Evolutionary conservation across 2,113 vertebrate species (phyloP).

Genomic region (Cephalopterus ornatus): DNA sequence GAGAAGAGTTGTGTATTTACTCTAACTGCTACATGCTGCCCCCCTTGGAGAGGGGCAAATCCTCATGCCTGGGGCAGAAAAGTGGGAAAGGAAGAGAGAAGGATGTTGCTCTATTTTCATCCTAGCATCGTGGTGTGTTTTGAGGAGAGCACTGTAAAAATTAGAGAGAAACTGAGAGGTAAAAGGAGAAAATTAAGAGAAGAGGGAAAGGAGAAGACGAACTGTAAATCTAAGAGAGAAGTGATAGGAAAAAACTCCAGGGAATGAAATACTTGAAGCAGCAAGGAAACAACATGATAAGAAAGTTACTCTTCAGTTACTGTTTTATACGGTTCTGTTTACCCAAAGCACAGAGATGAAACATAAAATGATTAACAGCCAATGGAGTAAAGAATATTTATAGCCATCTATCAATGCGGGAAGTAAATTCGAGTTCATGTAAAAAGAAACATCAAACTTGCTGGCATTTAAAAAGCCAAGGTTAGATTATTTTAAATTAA

Average conservation of each 20-base stretch:
- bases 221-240: not conserved
- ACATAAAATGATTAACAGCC: not conserved
- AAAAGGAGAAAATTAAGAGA: not conserved
- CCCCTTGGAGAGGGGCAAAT: not conserved
- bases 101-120: rapidly evolving
- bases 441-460: conserved; percentile 24
- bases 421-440: not conserved
- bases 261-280: not conserved
- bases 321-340: not conserved
- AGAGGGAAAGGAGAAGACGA: not conserved
- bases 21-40: not conserved
- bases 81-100: not conserved
- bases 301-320: not conserved
- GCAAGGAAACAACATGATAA: not conserved
- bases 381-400: not conserved
- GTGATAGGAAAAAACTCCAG: rapidly evolving
- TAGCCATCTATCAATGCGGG: not conserved
- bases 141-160: not conserved
- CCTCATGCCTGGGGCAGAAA: not conserved
- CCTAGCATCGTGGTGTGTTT: not conserved
- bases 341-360: not conserved
- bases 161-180: not conserved
- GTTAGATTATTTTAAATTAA: conserved; percentile 51
- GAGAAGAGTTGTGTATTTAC: not conserved
- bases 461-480: conserved; percentile 38